Evolutionary conservation across 2,113 vertebrate genomes (phyloP).

Genomic region (Aix galericulata): DNA sequence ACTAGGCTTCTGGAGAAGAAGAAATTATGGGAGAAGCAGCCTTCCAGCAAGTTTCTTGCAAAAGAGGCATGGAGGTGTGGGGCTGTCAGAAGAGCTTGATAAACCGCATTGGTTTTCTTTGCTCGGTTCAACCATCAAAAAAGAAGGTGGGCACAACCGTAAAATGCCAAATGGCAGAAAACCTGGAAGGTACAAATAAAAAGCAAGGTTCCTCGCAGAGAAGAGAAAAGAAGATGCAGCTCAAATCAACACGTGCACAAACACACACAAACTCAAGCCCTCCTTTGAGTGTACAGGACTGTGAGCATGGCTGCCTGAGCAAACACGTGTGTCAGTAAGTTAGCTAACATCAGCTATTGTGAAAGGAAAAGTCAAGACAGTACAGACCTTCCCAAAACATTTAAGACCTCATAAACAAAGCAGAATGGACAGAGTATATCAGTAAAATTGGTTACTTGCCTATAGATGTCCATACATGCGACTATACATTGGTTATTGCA

Average conservation of each 20-base stretch:
- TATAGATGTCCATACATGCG: constrained; percentile 76
- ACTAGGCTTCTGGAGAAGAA: not conserved
- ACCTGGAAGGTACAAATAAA: constrained; percentile 18
- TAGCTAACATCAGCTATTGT: constrained; percentile 51
- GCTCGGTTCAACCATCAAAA: constrained; percentile 25
- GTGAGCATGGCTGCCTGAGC: constrained; percentile 44
- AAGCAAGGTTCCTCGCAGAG: constrained; percentile 12
- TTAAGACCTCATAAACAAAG: constrained; percentile 55
- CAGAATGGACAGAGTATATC: constrained; percentile 56
- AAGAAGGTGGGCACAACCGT: not conserved
- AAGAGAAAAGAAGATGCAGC: not conserved
- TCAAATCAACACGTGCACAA: not conserved
- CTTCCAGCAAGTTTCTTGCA: constrained; percentile 34
- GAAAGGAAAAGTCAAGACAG: constrained; percentile 46
- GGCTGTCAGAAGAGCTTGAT: constrained; percentile 26
- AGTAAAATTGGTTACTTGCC: constrained; percentile 78
- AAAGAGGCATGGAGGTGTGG: not conserved
- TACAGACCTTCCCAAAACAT: constrained; percentile 56
- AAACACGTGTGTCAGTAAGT: constrained; percentile 32
- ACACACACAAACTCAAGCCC: not conserved
- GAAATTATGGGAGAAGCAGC: constrained; percentile 7
- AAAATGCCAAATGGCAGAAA: not conserved
- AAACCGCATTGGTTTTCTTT: constrained; percentile 14
- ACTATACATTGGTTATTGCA: constrained; percentile 74
- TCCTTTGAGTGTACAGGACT: not conserved